These are phyloP conservation scores for Ictalurus punctatus DNA, from an alignment of 2,113 vertebrate species.

Conservation along the genomic window DNA sequence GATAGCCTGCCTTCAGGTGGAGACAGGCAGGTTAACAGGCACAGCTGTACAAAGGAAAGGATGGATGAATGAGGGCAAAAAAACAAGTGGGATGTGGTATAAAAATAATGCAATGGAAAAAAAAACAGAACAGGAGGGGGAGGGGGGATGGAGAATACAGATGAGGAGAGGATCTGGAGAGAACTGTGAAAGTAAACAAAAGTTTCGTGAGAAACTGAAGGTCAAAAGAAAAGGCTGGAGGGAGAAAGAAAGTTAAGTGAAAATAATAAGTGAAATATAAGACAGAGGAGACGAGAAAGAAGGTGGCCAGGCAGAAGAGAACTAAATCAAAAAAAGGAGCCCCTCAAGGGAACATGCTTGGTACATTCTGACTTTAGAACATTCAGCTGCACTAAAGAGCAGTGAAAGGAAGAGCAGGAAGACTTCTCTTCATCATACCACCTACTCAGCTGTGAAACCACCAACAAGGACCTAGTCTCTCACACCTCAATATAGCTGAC, in stretches of 20 bases:
- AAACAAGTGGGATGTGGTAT: constrained; percentile 37
- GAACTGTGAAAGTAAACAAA: constrained; percentile 28
- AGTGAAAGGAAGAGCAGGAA: neutral
- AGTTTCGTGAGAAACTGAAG: constrained; percentile 30
- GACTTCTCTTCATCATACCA: neutral
- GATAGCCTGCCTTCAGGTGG: constrained; percentile 48
- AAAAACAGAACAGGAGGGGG: neutral
- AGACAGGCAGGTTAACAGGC: constrained; percentile 47
- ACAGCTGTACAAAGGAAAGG: constrained; percentile 14
- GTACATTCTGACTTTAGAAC: constrained; percentile 6
- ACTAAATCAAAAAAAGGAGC: constrained; percentile 19
- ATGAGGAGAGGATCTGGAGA: constrained; percentile 20
- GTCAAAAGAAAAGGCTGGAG: constrained; percentile 26
- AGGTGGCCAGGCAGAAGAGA: constrained; percentile 24
- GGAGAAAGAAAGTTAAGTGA: constrained; percentile 31
- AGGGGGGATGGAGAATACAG: neutral
- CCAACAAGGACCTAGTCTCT: constrained; percentile 27
- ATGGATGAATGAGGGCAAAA: constrained; percentile 13
- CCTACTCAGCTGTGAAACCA: constrained; percentile 22
- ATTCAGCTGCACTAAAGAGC: neutral
- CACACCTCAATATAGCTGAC: constrained; percentile 31
- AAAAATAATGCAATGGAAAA: constrained; percentile 40
- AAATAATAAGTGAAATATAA: constrained; percentile 25
- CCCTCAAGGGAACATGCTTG: neutral
- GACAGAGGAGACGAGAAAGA: neutral